A percentile compares a stretch with the other conserved stretches of the same genome.
Conservation (phyloP, 2,113 vertebrate species). For the Silurus asotus region DNA sequence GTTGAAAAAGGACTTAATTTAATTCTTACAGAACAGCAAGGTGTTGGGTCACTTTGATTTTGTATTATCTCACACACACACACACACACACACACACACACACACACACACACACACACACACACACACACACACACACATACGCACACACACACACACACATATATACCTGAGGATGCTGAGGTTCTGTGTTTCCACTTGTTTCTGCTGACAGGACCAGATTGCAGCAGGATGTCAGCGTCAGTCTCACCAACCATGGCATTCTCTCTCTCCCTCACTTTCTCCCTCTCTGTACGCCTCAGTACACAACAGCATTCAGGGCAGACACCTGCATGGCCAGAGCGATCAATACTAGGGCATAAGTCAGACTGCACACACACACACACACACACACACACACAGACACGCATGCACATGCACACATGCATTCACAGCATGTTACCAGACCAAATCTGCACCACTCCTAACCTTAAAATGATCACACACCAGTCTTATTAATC, state of each 20-base stretch:
- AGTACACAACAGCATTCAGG: slow-evolving; percentile 50
- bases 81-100: background rate
- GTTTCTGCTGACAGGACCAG: slow-evolving; percentile 47
- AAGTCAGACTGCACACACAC: slow-evolving; percentile 39
- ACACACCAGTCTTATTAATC: slow-evolving; percentile 63
- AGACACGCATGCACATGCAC: slow-evolving; percentile 27
- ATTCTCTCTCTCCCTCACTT: slow-evolving; percentile 16
- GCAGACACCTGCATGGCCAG: slow-evolving; percentile 63
- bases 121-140: background rate
- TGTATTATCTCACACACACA: background rate
- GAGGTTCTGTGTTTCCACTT: slow-evolving; percentile 38
- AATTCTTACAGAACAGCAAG: background rate
- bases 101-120: background rate
- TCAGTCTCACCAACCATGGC: slow-evolving; percentile 38
- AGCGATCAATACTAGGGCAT: slow-evolving; percentile 60
- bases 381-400: slow-evolving; percentile 22
- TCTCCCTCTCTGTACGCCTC: slow-evolving; percentile 40
- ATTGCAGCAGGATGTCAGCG: slow-evolving; percentile 43
- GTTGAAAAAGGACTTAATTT: background rate
- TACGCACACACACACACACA: slow-evolving; percentile 22
- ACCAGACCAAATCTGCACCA: slow-evolving; percentile 47
- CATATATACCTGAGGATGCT: slow-evolving; percentile 32
- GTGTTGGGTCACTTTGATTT: background rate
- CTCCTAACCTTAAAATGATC: slow-evolving; percentile 55
- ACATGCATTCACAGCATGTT: background rate